These are phyloP conservation scores for Onthophagus sagittarius DNA, from an alignment of 2,888 invertebrate species.

Conservation along the genomic window DNA sequence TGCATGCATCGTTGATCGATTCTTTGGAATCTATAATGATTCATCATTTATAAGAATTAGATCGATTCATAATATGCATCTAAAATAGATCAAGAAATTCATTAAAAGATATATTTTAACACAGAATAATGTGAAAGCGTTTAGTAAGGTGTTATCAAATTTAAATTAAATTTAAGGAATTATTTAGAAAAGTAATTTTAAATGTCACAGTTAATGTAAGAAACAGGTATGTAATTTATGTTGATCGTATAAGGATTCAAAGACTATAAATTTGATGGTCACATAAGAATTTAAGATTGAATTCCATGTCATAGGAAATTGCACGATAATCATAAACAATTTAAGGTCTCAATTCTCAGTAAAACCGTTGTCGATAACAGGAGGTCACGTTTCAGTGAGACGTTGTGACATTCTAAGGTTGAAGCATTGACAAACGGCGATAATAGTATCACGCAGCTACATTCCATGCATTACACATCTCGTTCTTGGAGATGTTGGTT, in stretches of 20 bases:
- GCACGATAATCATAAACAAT: neutral
- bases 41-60: neutral
- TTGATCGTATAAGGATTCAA: no score
- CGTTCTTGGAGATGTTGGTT: neutral
- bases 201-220: no score
- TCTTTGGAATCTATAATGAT: neutral
- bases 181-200: no score
- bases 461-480: neutral
- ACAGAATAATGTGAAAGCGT: no score
- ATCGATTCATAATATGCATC: neutral
- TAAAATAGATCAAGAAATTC: neutral
- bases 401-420: neutral
- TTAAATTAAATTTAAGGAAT: no score
- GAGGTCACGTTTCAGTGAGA: neutral
- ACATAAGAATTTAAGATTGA: no score
- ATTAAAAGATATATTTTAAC: neutral
- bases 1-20: neutral
- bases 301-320: no score
- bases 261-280: no score
- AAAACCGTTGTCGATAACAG: neutral
- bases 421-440: neutral
- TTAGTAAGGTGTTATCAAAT: no score
- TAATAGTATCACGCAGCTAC: neutral
- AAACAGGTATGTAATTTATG: no score
- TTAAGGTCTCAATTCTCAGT: neutral